Evolutionary conservation across 2,888 invertebrate genomes (phyloP).

Genomic region (Athrips mouffetella): DNA sequence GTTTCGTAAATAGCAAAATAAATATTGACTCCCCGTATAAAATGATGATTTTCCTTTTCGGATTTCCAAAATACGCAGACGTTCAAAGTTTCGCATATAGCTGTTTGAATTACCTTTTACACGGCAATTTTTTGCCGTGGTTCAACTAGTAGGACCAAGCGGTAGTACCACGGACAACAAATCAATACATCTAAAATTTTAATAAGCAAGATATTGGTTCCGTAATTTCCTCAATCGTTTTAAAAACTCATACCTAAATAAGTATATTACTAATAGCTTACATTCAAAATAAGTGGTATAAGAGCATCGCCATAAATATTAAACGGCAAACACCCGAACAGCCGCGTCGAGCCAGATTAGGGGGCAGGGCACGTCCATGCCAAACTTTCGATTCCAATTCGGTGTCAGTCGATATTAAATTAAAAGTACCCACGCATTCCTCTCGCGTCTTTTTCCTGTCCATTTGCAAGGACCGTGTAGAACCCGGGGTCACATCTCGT

Average conservation of each 20-base stretch:
- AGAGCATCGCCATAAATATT: slow-evolving; percentile 54
- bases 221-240: not conserved
- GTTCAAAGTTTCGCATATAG: too few relatives aligned
- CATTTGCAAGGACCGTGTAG: slow-evolving; percentile 76
- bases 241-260: not conserved
- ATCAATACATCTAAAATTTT: too few relatives aligned
- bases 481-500: slow-evolving; percentile 70
- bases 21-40: too few relatives aligned
- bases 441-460: slow-evolving; percentile 77
- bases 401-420: slow-evolving; percentile 78
- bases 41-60: too few relatives aligned
- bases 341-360: slow-evolving; percentile 55
- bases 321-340: slow-evolving; percentile 50
- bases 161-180: too few relatives aligned
- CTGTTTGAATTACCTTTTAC: too few relatives aligned
- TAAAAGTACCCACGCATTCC: slow-evolving; percentile 77
- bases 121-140: too few relatives aligned
- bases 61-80: too few relatives aligned
- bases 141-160: too few relatives aligned
- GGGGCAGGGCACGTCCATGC: slow-evolving; percentile 64
- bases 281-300: slow-evolving; percentile 34
- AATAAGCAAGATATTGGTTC: too few relatives aligned
- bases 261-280: not conserved
- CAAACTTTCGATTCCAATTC: slow-evolving; percentile 76
- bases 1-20: too few relatives aligned